Conservation (phyloP, 2,113 vertebrate species). For the Merops nubicus region DNA sequence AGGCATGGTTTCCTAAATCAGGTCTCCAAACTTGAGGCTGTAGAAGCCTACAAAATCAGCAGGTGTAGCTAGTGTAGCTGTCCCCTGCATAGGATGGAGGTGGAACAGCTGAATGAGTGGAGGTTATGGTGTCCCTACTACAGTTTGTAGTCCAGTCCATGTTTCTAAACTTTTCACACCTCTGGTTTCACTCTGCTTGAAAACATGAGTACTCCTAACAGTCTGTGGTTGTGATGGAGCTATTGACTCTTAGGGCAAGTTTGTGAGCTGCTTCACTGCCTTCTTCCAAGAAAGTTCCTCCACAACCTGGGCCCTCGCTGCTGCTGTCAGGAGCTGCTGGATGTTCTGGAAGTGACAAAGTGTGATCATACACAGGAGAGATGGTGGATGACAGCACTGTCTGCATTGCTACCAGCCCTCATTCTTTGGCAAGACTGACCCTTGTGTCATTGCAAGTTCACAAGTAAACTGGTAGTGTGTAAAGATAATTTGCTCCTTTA, state of each 20-base stretch:
- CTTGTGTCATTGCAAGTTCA: background rate
- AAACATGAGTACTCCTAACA: background rate
- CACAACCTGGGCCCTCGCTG: background rate
- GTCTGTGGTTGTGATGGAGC: background rate
- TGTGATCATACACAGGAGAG: accelerated
- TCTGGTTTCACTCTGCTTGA: background rate
- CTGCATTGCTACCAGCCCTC: background rate
- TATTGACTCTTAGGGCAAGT: background rate
- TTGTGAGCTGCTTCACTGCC: background rate
- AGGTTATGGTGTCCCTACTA: background rate
- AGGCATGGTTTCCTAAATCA: background rate
- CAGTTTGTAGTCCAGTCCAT: background rate
- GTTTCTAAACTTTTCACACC: background rate
- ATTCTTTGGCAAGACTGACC: background rate
- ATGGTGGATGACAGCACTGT: background rate
- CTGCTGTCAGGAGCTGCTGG: background rate
- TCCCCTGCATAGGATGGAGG: background rate
- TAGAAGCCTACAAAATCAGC: background rate
- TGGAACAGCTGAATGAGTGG: background rate
- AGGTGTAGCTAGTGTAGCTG: background rate
- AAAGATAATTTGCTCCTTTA: background rate
- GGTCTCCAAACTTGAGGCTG: background rate
- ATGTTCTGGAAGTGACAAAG: background rate
- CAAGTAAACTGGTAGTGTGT: background rate
- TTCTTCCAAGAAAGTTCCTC: background rate